Percentiles rank a stretch among this genome's conserved stretches.
Conservation (phyloP, 2,888 invertebrate species). For the Sesia apiformis region DNA sequence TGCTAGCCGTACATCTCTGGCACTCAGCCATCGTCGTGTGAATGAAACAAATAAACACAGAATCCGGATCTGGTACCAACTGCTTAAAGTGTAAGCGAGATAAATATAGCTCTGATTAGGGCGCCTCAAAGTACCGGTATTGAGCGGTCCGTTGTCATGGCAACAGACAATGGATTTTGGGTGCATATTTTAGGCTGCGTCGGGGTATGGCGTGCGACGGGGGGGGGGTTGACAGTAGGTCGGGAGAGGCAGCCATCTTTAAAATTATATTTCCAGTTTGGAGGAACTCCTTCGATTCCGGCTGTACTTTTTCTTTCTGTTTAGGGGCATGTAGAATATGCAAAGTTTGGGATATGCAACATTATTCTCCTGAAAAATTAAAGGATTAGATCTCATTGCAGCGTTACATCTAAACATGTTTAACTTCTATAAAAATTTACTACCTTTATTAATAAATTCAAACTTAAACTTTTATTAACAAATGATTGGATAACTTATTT, state of each 20-base stretch:
- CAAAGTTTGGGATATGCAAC: constrained; percentile 11
- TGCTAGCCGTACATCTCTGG: constrained; percentile 63
- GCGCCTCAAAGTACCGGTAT: constrained; percentile 50
- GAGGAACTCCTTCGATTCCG: constrained; percentile 55
- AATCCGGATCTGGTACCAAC: constrained; percentile 52
- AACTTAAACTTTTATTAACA: too few relatives aligned
- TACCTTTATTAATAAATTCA: too few relatives aligned
- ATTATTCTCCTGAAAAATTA: too few relatives aligned
- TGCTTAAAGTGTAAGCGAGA: constrained; percentile 62
- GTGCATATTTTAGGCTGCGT: constrained; percentile 74
- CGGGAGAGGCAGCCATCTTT: constrained; percentile 68
- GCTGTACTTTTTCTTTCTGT: constrained; percentile 33
- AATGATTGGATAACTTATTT: too few relatives aligned
- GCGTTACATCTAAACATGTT: too few relatives aligned
- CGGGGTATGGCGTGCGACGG: constrained; percentile 37
- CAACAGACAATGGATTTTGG: constrained; percentile 75
- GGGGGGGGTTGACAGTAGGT: constrained; percentile 33
- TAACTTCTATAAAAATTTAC: too few relatives aligned
- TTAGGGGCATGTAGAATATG: constrained; percentile 31
- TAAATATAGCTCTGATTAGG: constrained; percentile 52
- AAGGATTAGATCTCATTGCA: too few relatives aligned
- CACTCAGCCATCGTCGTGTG: constrained; percentile 56
- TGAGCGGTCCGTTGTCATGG: constrained; percentile 69
- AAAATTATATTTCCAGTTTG: constrained; percentile 72
- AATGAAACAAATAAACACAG: constrained; percentile 41